A percentile compares a stretch with the other conserved stretches of the same genome.
These are phyloP conservation scores for Phoebastria nigripes DNA, from an alignment of 2,797 vertebrate species.

Conservation along the genomic window DNA sequence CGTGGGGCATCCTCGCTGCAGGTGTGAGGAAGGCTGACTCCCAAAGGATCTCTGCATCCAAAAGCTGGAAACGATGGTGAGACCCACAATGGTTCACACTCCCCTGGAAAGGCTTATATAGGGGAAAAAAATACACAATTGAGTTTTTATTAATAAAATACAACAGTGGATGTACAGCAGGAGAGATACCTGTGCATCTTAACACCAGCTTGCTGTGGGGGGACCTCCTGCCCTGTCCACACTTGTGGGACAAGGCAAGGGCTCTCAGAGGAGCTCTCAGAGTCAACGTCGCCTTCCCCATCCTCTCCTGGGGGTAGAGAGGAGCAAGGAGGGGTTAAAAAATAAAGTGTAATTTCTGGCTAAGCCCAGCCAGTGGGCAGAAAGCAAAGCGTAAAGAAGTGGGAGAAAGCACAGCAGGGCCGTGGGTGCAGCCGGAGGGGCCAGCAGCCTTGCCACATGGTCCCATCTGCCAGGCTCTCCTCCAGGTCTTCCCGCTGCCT, in stretches of 20 bases:
- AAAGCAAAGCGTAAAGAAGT: accelerated
- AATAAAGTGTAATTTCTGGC: no score
- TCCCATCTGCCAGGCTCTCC: neutral
- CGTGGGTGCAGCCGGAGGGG: accelerated
- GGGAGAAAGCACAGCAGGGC: neutral
- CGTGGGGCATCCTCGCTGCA: accelerated
- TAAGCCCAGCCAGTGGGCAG: neutral
- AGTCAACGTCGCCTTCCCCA: neutral
- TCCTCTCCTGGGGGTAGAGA: neutral
- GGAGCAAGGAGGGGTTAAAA: neutral
- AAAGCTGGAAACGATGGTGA: neutral
- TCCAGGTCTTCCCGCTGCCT: neutral
- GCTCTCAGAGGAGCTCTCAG: neutral
- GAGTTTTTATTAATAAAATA: neutral
- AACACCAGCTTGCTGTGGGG: neutral
- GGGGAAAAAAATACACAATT: accelerated
- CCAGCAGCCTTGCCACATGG: neutral
- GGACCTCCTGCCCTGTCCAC: neutral
- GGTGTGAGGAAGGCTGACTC: neutral
- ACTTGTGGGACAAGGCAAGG: neutral
- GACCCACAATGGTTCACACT: neutral
- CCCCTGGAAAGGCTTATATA: accelerated
- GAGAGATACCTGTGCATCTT: neutral
- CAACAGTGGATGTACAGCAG: neutral
- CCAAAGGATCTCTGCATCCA: neutral